Base-by-base conservation (phyloP, 2,113 vertebrate genomes). In the Rhipidura dahli region DNA sequence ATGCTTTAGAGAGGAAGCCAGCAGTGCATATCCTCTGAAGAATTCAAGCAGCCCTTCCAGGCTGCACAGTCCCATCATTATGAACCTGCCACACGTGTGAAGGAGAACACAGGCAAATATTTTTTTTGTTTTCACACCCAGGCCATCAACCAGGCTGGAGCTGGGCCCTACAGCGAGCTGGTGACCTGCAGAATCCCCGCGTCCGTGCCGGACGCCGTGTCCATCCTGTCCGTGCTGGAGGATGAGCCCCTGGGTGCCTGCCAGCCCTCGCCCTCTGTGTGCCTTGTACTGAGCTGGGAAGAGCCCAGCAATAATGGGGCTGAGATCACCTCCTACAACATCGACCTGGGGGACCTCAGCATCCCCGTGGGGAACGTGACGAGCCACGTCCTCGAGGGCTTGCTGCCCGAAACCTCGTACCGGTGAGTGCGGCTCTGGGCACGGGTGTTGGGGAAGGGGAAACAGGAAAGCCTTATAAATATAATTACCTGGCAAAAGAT, bases 401-500 rank as follows among this genome's bases (percentile, higher is more conserved):
- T 99, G 94, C 99, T 99, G 93, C 99, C 99, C 13, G 99, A 99
- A 98, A 99, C 98, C 72, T 98, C 98, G 7, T 99, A 99, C 98
- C 98, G 98, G 99, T 99, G 97, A 97, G 97, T 96, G 39, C 30
- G 4, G 1, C 7, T 4, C 7, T 65, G 59, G 72, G 16, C 1
- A 1, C 6, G 5, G n/a, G n/a, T n/a, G n/a, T n/a, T n/a, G n/a
- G n/a, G n/a, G n/a, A n/a, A n/a, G n/a, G n/a, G n/a, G n/a, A n/a
- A n/a, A n/a, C n/a, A n/a, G n/a, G n/a, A n/a, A n/a, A n/a, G n/a
- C n/a, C n/a, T n/a, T n/a, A n/a, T n/a, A n/a, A n/a, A n/a, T n/a
- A n/a, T n/a, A n/a, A n/a, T n/a, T n/a, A n/a, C n/a, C n/a, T n/a
- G n/a, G n/a, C n/a, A n/a, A n/a, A n/a, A n/a, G n/a, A n/a, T n/a